A percentile compares a stretch with the other conserved stretches of the same genome.
These are phyloP conservation scores for Diplodus puntazzo DNA, from an alignment of 2,797 vertebrate genomes.

Conservation along the genomic window DNA sequence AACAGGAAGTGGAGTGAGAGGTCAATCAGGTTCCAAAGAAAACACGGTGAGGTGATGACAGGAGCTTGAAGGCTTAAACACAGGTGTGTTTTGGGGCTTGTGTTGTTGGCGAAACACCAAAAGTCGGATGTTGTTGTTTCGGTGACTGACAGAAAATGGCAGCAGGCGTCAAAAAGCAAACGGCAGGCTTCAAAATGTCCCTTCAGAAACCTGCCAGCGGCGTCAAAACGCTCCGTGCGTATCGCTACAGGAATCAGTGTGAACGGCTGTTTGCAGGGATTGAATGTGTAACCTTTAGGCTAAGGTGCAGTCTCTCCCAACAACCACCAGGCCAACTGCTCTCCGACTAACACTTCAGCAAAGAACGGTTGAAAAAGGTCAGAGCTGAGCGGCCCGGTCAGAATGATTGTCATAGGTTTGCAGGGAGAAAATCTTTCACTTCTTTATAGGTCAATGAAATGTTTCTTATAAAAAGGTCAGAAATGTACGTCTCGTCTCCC, in stretches of 20 bases:
- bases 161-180: background rate
- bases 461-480: conserved; percentile 71
- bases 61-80: background rate
- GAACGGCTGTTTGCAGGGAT: conserved; percentile 9
- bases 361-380: conserved; percentile 71
- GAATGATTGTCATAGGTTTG: conserved; percentile 61
- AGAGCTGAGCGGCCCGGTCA: conserved; percentile 50
- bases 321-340: conserved; percentile 25
- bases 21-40: background rate
- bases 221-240: background rate
- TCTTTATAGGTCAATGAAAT: conserved; percentile 67
- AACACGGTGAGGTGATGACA: background rate
- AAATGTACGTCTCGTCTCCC: conserved; percentile 40
- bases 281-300: conserved; percentile 42
- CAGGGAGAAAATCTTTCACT: conserved; percentile 47
- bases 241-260: background rate
- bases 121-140: background rate
- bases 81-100: background rate
- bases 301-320: background rate
- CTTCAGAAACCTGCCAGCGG: background rate
- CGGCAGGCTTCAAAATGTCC: background rate
- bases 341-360: conserved; percentile 44
- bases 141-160: background rate
- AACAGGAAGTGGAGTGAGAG: background rate
- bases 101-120: background rate